Evolutionary conservation across 64 coral and sea anemone species (phyloP).

Genomic region (Hydrozoanthus tunicans): DNA sequence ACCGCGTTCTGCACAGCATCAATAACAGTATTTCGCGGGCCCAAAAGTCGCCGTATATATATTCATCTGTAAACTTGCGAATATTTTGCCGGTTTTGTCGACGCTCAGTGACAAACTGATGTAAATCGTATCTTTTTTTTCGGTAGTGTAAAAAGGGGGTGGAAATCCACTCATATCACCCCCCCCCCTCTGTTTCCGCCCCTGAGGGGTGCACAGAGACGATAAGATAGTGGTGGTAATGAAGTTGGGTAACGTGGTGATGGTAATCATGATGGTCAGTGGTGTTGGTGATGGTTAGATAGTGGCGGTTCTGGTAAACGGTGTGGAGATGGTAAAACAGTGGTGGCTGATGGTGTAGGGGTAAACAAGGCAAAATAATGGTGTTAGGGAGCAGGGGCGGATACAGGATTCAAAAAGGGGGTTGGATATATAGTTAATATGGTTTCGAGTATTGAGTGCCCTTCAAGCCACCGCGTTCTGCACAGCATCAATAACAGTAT

Average conservation of each 20-base stretch:
- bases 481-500: neutral
- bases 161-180: too few relatives aligned
- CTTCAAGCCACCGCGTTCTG: too few relatives aligned
- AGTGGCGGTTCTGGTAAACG: neutral
- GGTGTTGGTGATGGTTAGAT: neutral
- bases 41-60: too few relatives aligned
- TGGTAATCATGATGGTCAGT: neutral
- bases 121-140: neutral
- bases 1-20: too few relatives aligned
- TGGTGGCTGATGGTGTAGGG: too few relatives aligned
- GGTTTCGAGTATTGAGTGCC: too few relatives aligned
- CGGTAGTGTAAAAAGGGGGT: neutral
- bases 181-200: neutral
- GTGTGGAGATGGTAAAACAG: too few relatives aligned
- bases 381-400: too few relatives aligned
- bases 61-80: too few relatives aligned
- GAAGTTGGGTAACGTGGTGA: neutral
- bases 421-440: too few relatives aligned
- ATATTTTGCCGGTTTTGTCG: neutral
- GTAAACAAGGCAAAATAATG: too few relatives aligned
- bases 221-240: neutral
- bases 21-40: neutral
- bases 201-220: neutral
- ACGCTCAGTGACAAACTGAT: neutral
- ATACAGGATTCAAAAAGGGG: too few relatives aligned